These are phyloP conservation scores for Rhingia rostrata DNA, from an alignment of 2,888 invertebrate species.

Conservation along the genomic window DNA sequence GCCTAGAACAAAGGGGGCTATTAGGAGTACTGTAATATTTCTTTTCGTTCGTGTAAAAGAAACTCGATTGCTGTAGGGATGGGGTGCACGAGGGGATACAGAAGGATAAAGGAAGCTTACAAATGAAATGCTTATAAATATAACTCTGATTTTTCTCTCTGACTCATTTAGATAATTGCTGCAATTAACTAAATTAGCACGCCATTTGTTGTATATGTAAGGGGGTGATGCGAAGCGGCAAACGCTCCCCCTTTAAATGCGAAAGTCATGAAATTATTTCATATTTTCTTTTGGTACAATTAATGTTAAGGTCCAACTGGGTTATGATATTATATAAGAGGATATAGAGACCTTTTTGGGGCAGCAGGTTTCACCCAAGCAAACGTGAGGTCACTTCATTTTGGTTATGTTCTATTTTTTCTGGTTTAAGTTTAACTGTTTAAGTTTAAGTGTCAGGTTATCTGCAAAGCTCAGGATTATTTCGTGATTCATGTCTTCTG, in stretches of 20 bases:
- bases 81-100: neutral
- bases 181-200: constrained; percentile 72
- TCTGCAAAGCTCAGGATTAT: no score
- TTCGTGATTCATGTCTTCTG: no score
- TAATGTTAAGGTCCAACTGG: neutral
- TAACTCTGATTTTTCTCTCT: constrained; percentile 38
- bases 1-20: constrained; percentile 24
- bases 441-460: no score
- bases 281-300: constrained; percentile 20
- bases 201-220: constrained; percentile 50
- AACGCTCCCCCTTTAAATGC: constrained; percentile 12
- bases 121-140: constrained; percentile 61
- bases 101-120: constrained; percentile 56
- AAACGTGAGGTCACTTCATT: no score
- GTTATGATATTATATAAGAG: no score
- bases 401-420: no score
- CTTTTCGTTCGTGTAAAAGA: constrained; percentile 47
- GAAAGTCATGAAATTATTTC: constrained; percentile 45
- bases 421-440: no score
- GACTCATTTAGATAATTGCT: constrained; percentile 69
- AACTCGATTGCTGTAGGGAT: constrained; percentile 13
- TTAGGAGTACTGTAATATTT: constrained; percentile 51
- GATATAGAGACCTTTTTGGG: no score
- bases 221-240: constrained; percentile 2
- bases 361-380: no score